Evolutionary conservation across 2,113 vertebrate genomes (phyloP), one percentile per base, ranked within the genome.

Genomic region (Zosterops borbonicus): DNA sequence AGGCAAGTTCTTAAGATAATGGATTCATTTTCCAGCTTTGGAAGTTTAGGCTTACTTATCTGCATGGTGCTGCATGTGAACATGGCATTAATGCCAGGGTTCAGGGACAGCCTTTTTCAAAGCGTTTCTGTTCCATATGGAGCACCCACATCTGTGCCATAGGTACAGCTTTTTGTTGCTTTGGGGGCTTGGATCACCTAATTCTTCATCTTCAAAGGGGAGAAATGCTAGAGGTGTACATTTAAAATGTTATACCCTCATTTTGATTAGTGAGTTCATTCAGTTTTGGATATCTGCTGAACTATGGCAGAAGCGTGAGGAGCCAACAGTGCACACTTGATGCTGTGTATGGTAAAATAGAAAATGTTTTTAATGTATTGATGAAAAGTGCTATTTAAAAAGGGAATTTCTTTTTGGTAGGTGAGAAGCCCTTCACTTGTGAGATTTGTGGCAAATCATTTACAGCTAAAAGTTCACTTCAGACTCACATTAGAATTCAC

Each of bases 381-480:
- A 15, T 84, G 49, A 49, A 69, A 94, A 87, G 31, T 71, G 28
- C 46, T 67, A 4, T 76, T 27, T 77, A 21, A 77, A 67, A 83
- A 73, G 25, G 19, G 5, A 35, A 37, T 60, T 87, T 75, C 35
- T 22, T 96, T 90, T 89, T 92, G 87, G 39, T 95, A 99, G 99
- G 99, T 85, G 99, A 99, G 98, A 99, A 98, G 92, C 99, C 99
- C 53, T 99, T 99, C 92, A 99, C 99, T 6, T 99, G 99, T 97
- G 99, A 99, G 97, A 99, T 99, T 79, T 99, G 99, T 98, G 99
- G 99, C 59, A 99, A 99, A 95, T 99, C 99, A 87, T 99, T 99
- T 94, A 99, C 99, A 68, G 98, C 99, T 89, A 99, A 99, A 97
- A 99, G 99, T 96, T 99, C 99, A 33, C 98, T 99, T 95, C 99